Conservation (phyloP, 2,113 vertebrate genomes). For the Illadopsis cleaveri region DNA sequence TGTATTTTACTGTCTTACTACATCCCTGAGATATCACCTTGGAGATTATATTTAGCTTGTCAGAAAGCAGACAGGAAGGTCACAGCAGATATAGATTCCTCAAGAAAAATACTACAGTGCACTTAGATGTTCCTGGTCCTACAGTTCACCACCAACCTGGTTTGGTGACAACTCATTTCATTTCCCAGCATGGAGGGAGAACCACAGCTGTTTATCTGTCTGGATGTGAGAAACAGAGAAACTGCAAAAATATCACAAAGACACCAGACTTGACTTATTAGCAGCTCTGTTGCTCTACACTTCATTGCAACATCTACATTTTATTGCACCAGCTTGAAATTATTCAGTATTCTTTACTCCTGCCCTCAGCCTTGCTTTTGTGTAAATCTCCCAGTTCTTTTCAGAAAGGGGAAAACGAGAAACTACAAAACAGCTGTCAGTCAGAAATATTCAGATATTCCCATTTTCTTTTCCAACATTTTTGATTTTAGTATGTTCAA, state of each 20-base stretch:
- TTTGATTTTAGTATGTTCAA: background rate
- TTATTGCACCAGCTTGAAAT: background rate
- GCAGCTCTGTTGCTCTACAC: background rate
- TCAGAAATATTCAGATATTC: background rate
- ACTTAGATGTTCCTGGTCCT: background rate
- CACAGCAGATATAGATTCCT: background rate
- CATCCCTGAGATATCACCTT: background rate
- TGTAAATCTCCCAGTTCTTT: background rate
- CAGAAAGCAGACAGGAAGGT: background rate
- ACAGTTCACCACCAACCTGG: background rate
- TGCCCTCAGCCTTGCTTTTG: background rate
- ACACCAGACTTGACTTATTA: background rate
- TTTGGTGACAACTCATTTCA: background rate
- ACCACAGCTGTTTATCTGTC: background rate
- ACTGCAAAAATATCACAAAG: background rate
- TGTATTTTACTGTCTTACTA: background rate
- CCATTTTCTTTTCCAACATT: background rate
- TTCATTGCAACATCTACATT: background rate
- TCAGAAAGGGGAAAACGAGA: background rate
- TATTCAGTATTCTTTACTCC: background rate
- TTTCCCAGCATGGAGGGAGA: background rate
- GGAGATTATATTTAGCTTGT: background rate
- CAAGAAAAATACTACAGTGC: background rate
- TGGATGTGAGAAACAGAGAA: background rate
- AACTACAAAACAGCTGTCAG: background rate